Percentiles rank a stretch among this genome's conserved stretches.
These are phyloP conservation scores for Clarias laeviceps DNA, from an alignment of 2,797 vertebrate species.

Conservation along the genomic window DNA sequence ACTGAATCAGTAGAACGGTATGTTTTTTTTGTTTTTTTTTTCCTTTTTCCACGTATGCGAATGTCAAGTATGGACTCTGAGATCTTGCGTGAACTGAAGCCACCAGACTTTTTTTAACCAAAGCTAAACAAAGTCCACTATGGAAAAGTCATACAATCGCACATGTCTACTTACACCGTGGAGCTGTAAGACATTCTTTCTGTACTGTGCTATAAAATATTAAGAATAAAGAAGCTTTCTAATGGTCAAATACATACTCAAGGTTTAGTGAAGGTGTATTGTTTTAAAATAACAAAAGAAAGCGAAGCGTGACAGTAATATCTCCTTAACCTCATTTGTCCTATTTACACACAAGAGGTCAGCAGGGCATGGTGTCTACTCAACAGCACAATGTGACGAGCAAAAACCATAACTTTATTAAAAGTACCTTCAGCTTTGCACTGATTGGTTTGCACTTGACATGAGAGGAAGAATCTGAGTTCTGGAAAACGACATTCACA, in stretches of 20 bases:
- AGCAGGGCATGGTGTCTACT: conserved; percentile 56
- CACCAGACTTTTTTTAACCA: conserved; percentile 73
- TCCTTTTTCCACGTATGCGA: conserved; percentile 59
- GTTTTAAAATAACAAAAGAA: conserved; percentile 53
- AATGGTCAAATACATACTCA: conserved; percentile 41
- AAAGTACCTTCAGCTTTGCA: conserved; percentile 29
- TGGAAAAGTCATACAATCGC: conserved; percentile 76
- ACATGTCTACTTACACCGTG: conserved; percentile 67
- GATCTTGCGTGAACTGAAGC: conserved; percentile 74
- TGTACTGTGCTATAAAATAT: conserved; percentile 61
- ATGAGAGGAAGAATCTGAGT: conserved; percentile 33
- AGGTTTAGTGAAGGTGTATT: conserved; percentile 34
- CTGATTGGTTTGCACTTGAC: conserved; percentile 27
- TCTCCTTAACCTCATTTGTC: conserved; percentile 47
- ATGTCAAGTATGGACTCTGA: conserved; percentile 67
- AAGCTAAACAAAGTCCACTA: conserved; percentile 77
- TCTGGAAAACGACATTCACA: conserved; percentile 27
- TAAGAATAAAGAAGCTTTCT: conserved; percentile 42
- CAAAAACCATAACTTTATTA: conserved; percentile 28
- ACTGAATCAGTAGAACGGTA: conserved; percentile 62
- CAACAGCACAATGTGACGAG: conserved; percentile 57
- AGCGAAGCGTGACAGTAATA: conserved; percentile 43
- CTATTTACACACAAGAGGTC: conserved; percentile 57
- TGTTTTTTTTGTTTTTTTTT: conserved; percentile 41
- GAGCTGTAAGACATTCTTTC: conserved; percentile 70